These are phyloP conservation scores for Agraylea sexmaculata DNA, from an alignment of 1,140 invertebrate genomes.

Conservation along the genomic window DNA sequence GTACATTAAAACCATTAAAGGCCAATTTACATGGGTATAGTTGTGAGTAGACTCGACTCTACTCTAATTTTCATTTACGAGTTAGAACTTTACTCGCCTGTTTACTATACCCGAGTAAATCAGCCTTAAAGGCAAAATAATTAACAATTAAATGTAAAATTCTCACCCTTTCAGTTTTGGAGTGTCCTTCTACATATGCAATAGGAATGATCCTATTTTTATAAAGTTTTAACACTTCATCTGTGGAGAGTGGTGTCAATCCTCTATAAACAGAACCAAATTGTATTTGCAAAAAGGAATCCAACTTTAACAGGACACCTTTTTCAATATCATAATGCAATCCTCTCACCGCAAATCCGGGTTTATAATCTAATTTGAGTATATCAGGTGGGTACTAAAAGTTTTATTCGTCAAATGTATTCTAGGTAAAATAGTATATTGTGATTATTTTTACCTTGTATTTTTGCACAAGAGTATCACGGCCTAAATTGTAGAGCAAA, in stretches of 20 bases:
- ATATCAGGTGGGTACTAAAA: conserved; percentile 86
- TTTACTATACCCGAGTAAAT: too few relatives aligned
- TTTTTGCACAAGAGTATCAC: conserved; percentile 75
- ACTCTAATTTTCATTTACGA: too few relatives aligned
- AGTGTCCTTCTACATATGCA: conserved; percentile 64
- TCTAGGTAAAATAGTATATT: too few relatives aligned
- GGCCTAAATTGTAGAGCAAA: conserved; percentile 85
- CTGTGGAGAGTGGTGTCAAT: conserved; percentile 63
- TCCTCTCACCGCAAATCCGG: conserved; percentile 83
- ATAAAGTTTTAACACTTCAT: conserved; percentile 79
- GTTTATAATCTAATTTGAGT: conserved; percentile 67
- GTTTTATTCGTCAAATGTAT: too few relatives aligned
- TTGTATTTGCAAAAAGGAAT: conserved; percentile 94
- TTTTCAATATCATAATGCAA: conserved; percentile 95
- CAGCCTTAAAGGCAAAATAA: too few relatives aligned
- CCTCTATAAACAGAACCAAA: conserved; percentile 90
- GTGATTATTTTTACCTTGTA: conserved; percentile 57
- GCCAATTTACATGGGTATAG: too few relatives aligned
- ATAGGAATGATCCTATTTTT: conserved; percentile 76
- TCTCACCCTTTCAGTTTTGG: conserved; percentile 39
- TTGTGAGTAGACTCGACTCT: too few relatives aligned
- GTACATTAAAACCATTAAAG: too few relatives aligned
- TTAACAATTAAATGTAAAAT: too few relatives aligned
- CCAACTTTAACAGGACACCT: conserved; percentile 88
- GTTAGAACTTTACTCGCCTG: too few relatives aligned